Conservation (phyloP, 2,113 vertebrate genomes). For the Protobothrops flavoviridis region DNA sequence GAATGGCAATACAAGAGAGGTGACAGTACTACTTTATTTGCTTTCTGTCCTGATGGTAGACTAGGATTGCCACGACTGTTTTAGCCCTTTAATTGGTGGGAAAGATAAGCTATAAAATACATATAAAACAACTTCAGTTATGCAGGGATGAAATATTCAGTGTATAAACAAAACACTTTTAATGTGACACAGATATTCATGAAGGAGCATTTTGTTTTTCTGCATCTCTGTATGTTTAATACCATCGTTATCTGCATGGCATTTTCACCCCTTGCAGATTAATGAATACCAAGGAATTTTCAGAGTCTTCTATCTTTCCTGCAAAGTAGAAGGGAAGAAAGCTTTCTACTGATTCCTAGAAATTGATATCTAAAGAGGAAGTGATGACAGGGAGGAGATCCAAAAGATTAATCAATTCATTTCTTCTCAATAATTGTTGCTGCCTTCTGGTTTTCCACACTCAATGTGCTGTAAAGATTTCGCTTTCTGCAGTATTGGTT, state of each 20-base stretch:
- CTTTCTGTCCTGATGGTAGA: slow-evolving; percentile 35
- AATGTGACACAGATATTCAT: background rate
- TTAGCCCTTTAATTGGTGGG: slow-evolving; percentile 35
- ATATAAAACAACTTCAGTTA: slow-evolving; percentile 14
- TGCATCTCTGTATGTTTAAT: background rate
- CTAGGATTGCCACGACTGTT: slow-evolving; percentile 39
- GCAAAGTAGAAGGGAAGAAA: background rate
- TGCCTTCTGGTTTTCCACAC: background rate
- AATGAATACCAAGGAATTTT: background rate
- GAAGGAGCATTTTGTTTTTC: background rate
- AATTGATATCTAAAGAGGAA: background rate
- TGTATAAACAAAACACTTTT: slow-evolving; percentile 30
- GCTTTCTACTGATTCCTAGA: background rate
- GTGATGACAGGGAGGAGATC: background rate
- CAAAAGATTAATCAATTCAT: background rate
- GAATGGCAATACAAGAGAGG: slow-evolving; percentile 42
- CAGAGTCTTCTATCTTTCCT: background rate
- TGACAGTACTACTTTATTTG: slow-evolving; percentile 43
- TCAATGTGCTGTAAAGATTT: background rate
- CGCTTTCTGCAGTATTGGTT: background rate
- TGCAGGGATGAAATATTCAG: slow-evolving; percentile 37
- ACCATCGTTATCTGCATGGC: background rate
- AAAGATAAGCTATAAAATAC: slow-evolving; percentile 25
- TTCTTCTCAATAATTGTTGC: background rate
- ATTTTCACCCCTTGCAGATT: slow-evolving; percentile 28